A percentile compares a stretch with the other conserved stretches of the same genome.
Evolutionary conservation across 2,797 vertebrate genomes (phyloP).

Genomic region (Neopelma chrysocephalum): DNA sequence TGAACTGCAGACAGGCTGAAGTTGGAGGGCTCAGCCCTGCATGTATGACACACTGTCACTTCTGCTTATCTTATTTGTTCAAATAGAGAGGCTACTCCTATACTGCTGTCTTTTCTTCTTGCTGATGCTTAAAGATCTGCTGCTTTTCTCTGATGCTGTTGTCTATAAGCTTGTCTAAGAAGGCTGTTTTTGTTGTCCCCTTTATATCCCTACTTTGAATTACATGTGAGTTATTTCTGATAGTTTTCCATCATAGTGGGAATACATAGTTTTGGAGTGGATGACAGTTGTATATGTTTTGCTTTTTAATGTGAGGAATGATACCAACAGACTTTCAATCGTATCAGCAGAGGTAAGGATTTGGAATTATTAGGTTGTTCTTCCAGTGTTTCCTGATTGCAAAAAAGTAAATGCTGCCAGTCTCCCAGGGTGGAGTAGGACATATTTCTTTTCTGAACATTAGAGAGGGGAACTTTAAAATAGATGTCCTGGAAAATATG

Average conservation of each 20-base stretch:
- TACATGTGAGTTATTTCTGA: neutral
- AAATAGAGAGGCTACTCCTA: neutral
- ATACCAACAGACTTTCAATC: neutral
- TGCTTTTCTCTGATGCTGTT: neutral
- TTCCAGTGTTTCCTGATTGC: neutral
- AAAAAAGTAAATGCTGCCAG: neutral
- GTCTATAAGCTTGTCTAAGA: neutral
- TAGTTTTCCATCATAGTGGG: neutral
- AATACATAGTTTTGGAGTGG: neutral
- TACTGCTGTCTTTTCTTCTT: neutral
- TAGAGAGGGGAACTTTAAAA: neutral
- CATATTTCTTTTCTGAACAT: neutral
- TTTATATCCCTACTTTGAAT: neutral
- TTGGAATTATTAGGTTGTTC: neutral
- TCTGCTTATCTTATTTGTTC: neutral
- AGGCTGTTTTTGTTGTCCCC: neutral
- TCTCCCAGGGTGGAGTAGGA: neutral
- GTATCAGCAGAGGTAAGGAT: neutral
- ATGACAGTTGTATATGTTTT: neutral
- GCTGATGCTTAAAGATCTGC: neutral
- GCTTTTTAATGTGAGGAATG: neutral
- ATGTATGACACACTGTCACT: neutral
- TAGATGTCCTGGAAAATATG: neutral
- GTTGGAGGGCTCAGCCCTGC: neutral
- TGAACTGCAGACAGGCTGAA: neutral